phyloP scores from a whole-genome alignment of 2,888 invertebrate species.

The Margaritifera margaritifera region DNA sequence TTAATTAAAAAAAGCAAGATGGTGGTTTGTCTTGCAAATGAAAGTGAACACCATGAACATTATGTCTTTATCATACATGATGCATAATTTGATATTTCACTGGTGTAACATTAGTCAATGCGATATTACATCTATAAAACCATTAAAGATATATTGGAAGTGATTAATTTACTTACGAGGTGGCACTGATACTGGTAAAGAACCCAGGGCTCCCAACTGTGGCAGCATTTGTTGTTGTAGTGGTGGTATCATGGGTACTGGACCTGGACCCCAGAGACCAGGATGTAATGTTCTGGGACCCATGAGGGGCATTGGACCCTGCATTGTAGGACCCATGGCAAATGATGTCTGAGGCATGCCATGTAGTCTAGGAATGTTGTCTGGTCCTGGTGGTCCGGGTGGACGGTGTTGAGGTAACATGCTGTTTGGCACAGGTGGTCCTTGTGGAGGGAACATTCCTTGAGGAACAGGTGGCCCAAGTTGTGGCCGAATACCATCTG shows the following conservation, averaged over 20 bases:
- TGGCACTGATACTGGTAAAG: conserved; percentile 7
- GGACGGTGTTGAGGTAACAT: conserved; percentile 9
- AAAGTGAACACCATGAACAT: too few species aligned
- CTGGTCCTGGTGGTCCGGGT: too few species aligned
- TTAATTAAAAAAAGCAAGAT: too few species aligned
- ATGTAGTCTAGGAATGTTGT: too few species aligned
- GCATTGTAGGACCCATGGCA: neutral
- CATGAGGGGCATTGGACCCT: neutral
- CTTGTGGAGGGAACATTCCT: conserved; percentile 6
- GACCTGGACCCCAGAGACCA: neutral
- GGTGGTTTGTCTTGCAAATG: too few species aligned
- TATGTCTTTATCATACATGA: too few species aligned
- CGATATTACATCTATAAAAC: too few species aligned
- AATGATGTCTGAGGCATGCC: too few species aligned
- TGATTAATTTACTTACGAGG: neutral
- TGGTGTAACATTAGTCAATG: too few species aligned
- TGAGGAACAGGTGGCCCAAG: conserved; percentile 12
- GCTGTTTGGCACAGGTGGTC: conserved; percentile 8
- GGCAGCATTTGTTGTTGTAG: conserved; percentile 19
- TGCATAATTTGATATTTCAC: too few species aligned
- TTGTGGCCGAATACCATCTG: conserved; percentile 2
- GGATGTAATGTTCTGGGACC: too few species aligned
- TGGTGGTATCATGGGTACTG: conserved; percentile 11
- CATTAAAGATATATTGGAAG: too few species aligned
- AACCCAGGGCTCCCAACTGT: conserved; percentile 8